These are phyloP conservation scores for Tetragonula carbonaria DNA, from an alignment of 2,888 invertebrate genomes.

Conservation along the genomic window DNA sequence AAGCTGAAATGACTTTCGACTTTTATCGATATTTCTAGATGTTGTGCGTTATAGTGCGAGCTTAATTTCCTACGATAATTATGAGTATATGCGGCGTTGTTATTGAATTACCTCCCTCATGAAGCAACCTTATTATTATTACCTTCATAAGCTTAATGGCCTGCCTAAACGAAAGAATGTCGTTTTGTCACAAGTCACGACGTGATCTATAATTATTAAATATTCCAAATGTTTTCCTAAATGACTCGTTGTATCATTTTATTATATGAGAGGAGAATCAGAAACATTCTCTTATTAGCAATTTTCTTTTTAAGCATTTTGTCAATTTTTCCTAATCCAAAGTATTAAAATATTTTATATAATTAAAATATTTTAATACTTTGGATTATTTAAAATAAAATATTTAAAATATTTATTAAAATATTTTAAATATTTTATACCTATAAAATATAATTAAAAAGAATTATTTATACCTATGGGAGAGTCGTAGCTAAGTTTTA, in stretches of 20 bases:
- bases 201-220: not conserved
- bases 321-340: not conserved
- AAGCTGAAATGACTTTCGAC: conserved; percentile 29
- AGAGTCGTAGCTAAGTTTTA: not conserved
- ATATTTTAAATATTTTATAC: no score
- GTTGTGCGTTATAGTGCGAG: not conserved
- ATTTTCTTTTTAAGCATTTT: not conserved
- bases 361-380: no score
- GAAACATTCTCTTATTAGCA: not conserved
- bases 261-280: not conserved
- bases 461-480: not conserved
- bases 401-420: not conserved
- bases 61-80: conserved; percentile 10
- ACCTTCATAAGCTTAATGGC: conserved; percentile 13
- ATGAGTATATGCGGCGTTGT: not conserved
- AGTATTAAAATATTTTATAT: not conserved
- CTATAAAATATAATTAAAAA: not conserved
- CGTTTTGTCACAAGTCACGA: not conserved
- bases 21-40: conserved; percentile 29
- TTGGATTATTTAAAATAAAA: no score
- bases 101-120: not conserved
- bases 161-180: not conserved
- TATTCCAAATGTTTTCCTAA: not conserved
- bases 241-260: not conserved
- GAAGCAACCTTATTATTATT: conserved; percentile 17